Base-by-base conservation (phyloP, 1,140 invertebrate genomes). In the Apis dorsata region DNA sequence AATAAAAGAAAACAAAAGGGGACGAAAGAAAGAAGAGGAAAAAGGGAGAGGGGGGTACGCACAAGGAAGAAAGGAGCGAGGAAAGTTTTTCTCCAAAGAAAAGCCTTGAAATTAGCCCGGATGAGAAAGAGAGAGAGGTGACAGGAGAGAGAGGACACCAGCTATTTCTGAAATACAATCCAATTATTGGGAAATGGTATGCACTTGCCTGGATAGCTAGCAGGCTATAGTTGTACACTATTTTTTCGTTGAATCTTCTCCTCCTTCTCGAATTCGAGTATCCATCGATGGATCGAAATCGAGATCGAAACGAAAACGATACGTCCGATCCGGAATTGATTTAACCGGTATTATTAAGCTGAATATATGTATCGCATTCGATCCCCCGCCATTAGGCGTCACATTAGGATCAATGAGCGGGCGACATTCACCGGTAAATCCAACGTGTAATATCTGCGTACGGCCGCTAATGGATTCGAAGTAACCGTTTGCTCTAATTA, bases 401-500 rank as follows among this genome's bases (percentile, higher is more conserved):
- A 11, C 60, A 9, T 15, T n/a, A 3, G 60, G 69, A 81, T 73
- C 60, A 66, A 81, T 60, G 34, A 44, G 34, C 21, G 60, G 7
- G 34, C 62, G 79, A 81, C 79, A 49, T 17, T 74, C 70, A 21
- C 62, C 62, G 60, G 17, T n/a, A 44, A 65, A 72, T 81, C 71
- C 71, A 11, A n/a, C 13, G 51, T 74, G 70, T 74, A 81, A 81
- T 81, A 65, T 71, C 79, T 62, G 78, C 71, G 51, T 49, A 24
- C n/a, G 65, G 53, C 51, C 51, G 53, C 71, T 81, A 81, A 81
- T 81, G 79, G 70, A 81, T 81, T 81, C 71, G 70, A 81, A 81
- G 79, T 81, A 81, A 73, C 79, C 53, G 79, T 81, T 81, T 74
- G 70, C 28, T 49, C 60, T 66, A 81, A 81, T 81, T 81, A 81